Percentiles rank a stretch among this genome's conserved stretches.
Conservation (phyloP, 2,113 vertebrate genomes). For the Tor tambroides region DNA sequence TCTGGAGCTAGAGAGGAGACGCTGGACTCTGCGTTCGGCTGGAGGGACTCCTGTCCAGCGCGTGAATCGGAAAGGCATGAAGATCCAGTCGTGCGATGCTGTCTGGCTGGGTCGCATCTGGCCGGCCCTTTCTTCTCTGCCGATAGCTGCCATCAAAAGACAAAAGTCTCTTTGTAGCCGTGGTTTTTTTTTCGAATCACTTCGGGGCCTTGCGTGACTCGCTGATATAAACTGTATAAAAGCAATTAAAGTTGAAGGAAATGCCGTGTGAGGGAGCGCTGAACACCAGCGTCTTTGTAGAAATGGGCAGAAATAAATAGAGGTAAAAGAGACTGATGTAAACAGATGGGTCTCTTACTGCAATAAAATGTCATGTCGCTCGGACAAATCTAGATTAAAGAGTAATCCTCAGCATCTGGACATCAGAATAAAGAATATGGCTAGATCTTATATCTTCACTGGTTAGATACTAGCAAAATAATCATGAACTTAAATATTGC, state of each 20-base stretch:
- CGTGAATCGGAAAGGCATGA: conserved; percentile 62
- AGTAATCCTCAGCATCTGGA: no score
- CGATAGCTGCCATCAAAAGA: conserved; percentile 71
- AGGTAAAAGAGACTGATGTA: background rate
- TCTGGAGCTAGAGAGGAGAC: conserved; percentile 15
- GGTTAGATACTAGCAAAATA: background rate
- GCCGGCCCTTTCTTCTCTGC: conserved; percentile 63
- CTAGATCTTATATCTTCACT: background rate
- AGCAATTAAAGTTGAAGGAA: conserved; percentile 80
- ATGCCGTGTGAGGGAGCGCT: conserved; percentile 72
- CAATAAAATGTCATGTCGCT: background rate
- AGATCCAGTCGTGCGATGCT: conserved; percentile 70
- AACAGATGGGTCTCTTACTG: background rate
- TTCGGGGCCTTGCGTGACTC: conserved; percentile 75
- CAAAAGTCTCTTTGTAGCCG: conserved; percentile 77
- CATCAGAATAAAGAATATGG: no score
- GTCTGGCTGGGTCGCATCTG: conserved; percentile 59
- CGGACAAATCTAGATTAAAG: no score
- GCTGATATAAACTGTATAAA: conserved; percentile 79
- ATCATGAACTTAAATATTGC: no score
- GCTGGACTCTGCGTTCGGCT: conserved; percentile 9
- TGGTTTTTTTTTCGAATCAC: conserved; percentile 51
- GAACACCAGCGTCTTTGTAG: conserved; percentile 67
- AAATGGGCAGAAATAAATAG: conserved; percentile 41
- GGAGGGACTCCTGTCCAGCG: conserved; percentile 61